Base-by-base conservation (phyloP, 2,888 invertebrate species). In the Neuroscelio doddi region DNA sequence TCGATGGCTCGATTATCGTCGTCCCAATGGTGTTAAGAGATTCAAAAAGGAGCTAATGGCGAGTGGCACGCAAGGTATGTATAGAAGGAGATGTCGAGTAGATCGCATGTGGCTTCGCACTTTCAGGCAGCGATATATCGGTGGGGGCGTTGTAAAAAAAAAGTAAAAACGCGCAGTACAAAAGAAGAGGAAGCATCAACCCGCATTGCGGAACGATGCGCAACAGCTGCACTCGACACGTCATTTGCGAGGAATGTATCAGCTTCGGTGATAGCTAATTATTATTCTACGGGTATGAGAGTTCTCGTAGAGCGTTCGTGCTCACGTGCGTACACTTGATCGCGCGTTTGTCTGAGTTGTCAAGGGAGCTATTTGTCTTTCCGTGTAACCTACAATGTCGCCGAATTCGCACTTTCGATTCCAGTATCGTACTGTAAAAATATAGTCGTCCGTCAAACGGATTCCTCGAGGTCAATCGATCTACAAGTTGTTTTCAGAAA, bases 161-260 rank as follows among this genome's bases (percentile, higher is more conserved):
- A 15, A 39, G n/a, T 17, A 12, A 49, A 32, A 53, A 29, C n/a
- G 41, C 34, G 34, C 27, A 17, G 29, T 41, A 42, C 49, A 39
- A 15, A 21, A 27, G 26, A 39, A 27, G 44, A 36, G 34, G 29
- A 62, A 67, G 55, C 49, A 55, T 41, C 59, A 56, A 44, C 64
- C 69, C 66, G 66, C 66, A 69, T 69, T 66, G 69, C 69, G 69
- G 69, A 69, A 66, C 66, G 69, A 66, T 66, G 69, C 69, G 77
- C 79, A 77, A 80, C 81, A 81, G 81, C 81, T 82, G 82, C 81
- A 76, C 72, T 73, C 72, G 75, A 74, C 79, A 73, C 79, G 80
- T 80, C 80, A 81, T 78, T 80, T 76, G 76, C 74, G 72, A 73
- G 74, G 79, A 80, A 81, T 78, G 76, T 76, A 80, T 81, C 79